Conservation (phyloP, 2,888 invertebrate genomes). For the Acanthopleura granulata region DNA sequence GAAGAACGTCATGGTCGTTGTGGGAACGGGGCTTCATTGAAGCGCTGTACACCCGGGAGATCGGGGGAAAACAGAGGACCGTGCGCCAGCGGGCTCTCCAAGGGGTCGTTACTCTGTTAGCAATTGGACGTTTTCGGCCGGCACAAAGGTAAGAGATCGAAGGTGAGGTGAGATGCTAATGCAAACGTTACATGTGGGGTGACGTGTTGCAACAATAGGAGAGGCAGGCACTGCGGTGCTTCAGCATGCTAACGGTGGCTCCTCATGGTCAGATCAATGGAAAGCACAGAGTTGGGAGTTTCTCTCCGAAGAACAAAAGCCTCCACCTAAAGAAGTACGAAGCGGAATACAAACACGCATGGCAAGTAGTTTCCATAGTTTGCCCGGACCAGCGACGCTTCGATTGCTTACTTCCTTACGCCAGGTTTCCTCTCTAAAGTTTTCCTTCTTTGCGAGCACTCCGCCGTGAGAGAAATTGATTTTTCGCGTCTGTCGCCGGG, state of each 20-base stretch:
- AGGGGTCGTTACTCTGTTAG: neutral
- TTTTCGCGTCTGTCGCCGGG: conserved; percentile 8
- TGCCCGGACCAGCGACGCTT: conserved; percentile 5
- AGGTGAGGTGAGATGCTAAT: no score
- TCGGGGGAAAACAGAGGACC: neutral
- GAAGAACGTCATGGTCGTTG: neutral
- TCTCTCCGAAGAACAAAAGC: neutral
- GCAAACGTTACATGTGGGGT: no score
- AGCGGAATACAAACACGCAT: neutral
- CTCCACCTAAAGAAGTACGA: neutral
- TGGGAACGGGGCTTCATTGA: neutral
- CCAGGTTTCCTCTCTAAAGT: conserved; percentile 17
- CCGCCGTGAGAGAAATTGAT: conserved; percentile 11
- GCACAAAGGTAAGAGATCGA: no score
- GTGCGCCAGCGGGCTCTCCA: neutral
- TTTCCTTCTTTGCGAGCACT: conserved; percentile 12
- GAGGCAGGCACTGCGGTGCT: no score
- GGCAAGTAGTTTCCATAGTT: neutral
- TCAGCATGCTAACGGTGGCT: neutral
- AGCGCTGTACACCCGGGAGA: neutral
- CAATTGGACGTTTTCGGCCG: no score
- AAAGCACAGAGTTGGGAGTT: neutral
- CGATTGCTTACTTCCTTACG: conserved; percentile 18
- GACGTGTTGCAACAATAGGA: no score
- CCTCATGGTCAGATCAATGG: neutral